These are phyloP conservation scores for Lepus americanus DNA, from an alignment of 2,113 vertebrate species.

Conservation along the genomic window DNA sequence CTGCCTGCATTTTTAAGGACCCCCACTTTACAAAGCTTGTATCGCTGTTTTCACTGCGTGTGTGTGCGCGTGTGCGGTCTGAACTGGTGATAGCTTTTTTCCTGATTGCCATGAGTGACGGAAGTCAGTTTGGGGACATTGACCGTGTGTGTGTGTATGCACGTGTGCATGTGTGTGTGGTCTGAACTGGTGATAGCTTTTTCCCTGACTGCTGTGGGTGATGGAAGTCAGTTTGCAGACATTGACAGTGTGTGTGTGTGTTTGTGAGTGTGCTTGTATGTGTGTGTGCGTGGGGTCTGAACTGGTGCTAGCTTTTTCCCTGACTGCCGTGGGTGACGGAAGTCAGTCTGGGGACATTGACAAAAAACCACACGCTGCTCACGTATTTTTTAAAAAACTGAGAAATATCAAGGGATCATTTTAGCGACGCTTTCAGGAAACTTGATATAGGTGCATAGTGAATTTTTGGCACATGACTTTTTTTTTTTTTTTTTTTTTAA, in stretches of 20 bases:
- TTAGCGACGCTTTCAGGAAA: constrained; percentile 50
- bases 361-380: not conserved
- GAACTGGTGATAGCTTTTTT: too few species aligned
- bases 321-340: not conserved
- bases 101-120: too few species aligned
- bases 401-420: constrained; percentile 15
- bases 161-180: not conserved
- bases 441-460: constrained; percentile 30
- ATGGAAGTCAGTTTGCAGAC: too few species aligned
- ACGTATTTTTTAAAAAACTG: constrained; percentile 46
- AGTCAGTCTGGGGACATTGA: not conserved
- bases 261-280: not conserved
- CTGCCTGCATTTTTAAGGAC: constrained; percentile 11
- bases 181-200: too few species aligned
- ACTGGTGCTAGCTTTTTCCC: not conserved
- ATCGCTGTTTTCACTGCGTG: not conserved
- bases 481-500: not conserved
- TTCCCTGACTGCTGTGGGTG: too few species aligned
- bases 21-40: not conserved
- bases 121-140: too few species aligned
- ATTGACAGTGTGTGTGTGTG: too few species aligned
- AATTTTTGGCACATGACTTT: constrained; percentile 30
- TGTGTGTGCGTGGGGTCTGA: not conserved
- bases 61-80: too few species aligned
- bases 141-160: not conserved